A percentile compares a stretch with the other conserved stretches of the same genome.
Evolutionary conservation across 92 coral and sea anemone species (phyloP).

Genomic region (Porites divaricata): DNA sequence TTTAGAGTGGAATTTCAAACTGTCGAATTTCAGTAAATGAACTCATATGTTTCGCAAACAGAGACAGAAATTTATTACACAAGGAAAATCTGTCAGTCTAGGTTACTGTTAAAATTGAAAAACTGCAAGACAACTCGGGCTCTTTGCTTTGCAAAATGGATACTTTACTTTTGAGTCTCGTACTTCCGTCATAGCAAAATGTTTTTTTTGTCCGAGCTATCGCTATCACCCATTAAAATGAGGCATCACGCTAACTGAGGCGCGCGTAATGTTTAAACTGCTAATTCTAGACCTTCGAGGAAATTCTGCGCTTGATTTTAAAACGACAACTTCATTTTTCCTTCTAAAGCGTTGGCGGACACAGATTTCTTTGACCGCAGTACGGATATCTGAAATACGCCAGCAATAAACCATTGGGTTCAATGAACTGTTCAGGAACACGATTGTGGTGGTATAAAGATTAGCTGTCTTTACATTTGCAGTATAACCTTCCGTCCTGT

Average conservation of each 20-base stretch:
- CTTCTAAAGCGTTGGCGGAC: background rate
- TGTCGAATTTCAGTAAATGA: background rate
- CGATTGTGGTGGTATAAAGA: slow-evolving; percentile 47
- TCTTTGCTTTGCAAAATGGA: no score
- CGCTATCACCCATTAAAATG: no score
- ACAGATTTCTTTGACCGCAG: slow-evolving; percentile 54
- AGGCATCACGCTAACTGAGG: background rate
- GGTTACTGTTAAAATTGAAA: no score
- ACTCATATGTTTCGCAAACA: background rate
- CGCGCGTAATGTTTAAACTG: slow-evolving; percentile 1
- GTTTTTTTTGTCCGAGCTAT: no score
- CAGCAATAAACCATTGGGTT: slow-evolving; percentile 79
- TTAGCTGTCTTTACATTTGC: slow-evolving; percentile 58
- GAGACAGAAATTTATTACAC: no score
- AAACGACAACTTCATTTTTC: background rate
- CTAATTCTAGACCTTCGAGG: background rate
- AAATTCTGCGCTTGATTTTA: background rate
- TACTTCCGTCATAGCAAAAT: no score
- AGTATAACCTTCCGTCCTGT: slow-evolving; percentile 49
- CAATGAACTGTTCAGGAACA: slow-evolving; percentile 66
- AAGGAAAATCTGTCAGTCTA: no score
- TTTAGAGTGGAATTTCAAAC: background rate
- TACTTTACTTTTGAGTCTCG: no score
- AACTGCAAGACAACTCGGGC: no score
- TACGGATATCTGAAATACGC: slow-evolving; percentile 73